These are phyloP conservation scores for Nasonia giraulti DNA, from an alignment of 1,140 invertebrate genomes.

Conservation along the genomic window DNA sequence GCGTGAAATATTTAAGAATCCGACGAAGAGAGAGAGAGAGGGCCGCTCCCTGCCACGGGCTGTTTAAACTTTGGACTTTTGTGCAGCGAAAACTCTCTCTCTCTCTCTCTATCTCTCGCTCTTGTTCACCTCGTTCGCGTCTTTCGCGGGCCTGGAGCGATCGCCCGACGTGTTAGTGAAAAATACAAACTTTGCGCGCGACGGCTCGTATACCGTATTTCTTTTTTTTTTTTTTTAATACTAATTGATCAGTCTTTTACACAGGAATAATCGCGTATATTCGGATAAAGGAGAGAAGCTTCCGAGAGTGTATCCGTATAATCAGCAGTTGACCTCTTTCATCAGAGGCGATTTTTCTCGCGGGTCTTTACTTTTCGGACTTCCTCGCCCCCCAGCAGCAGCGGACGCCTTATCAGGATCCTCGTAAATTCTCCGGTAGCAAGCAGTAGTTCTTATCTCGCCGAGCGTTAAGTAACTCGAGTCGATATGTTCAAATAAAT, in stretches of 20 bases:
- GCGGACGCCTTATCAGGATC: constrained; percentile 34
- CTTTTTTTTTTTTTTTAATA: neutral
- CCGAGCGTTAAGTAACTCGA: constrained; percentile 40
- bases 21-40: neutral
- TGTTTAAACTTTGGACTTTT: constrained; percentile 52
- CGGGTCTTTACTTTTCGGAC: constrained; percentile 18
- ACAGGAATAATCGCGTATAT: too few species aligned
- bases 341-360: neutral
- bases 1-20: constrained; percentile 48
- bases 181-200: neutral
- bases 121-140: neutral
- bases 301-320: too few species aligned
- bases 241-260: too few species aligned
- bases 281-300: too few species aligned
- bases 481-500: constrained; percentile 47
- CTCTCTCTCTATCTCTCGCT: neutral
- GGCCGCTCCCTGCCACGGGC: constrained; percentile 42
- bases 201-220: too few species aligned
- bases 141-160: neutral
- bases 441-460: constrained; percentile 36
- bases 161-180: neutral
- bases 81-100: neutral
- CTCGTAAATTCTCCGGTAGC: constrained; percentile 39
- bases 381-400: neutral
- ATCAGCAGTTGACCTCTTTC: neutral